These are phyloP conservation scores for Callorhinus ursinus DNA, from an alignment of 2,113 vertebrate species.

Conservation along the genomic window DNA sequence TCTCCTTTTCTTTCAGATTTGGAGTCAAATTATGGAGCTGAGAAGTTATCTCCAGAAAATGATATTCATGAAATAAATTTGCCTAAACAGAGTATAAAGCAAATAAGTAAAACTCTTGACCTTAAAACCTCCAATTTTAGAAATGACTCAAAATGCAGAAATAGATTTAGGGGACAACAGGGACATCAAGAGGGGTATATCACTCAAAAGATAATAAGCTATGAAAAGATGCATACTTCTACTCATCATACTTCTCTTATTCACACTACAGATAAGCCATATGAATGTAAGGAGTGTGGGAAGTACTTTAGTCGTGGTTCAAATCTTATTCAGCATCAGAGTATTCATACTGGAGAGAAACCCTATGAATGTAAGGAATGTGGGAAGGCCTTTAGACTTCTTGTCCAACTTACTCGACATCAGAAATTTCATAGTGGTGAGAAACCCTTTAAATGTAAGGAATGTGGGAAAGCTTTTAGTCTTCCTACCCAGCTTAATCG, in stretches of 20 bases:
- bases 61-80: background rate
- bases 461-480: constrained; percentile 59
- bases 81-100: background rate
- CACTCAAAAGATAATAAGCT: background rate
- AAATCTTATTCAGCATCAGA: constrained; percentile 37
- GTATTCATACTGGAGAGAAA: background rate
- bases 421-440: constrained; percentile 61
- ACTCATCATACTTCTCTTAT: background rate
- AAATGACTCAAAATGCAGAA: background rate
- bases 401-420: constrained; percentile 58
- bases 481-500: background rate
- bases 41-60: constrained; percentile 36
- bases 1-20: constrained; percentile 44
- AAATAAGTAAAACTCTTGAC: constrained; percentile 27
- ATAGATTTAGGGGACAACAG: background rate
- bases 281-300: constrained; percentile 45
- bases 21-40: background rate
- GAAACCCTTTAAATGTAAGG: constrained; percentile 61
- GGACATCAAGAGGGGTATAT: background rate
- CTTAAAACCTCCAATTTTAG: background rate
- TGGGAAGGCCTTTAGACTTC: constrained; percentile 3
- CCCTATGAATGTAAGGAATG: background rate
- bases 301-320: constrained; percentile 9
- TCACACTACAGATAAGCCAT: background rate
- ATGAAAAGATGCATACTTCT: background rate